These are phyloP conservation scores for Chloroclysta siterata DNA, from an alignment of 2,888 invertebrate genomes.

Conservation along the genomic window DNA sequence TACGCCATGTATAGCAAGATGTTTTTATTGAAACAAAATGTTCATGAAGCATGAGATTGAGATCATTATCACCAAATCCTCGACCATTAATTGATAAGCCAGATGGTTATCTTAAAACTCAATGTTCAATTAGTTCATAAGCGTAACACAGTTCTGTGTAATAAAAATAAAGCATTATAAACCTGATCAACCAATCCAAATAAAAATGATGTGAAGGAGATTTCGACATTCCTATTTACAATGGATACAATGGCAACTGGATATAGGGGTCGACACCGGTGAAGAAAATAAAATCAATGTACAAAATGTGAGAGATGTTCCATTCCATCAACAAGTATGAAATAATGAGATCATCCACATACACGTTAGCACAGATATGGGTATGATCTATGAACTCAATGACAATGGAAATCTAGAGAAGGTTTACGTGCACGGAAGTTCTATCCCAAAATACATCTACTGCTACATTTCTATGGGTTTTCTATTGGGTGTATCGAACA, in stretches of 20 bases:
- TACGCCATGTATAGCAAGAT: slow-evolving; percentile 13
- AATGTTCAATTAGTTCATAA: slow-evolving; percentile 64
- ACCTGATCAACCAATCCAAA: slow-evolving; percentile 39
- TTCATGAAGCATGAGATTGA: slow-evolving; percentile 20
- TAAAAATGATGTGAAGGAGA: slow-evolving; percentile 22
- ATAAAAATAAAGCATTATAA: slow-evolving; percentile 59
- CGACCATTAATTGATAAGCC: slow-evolving; percentile 31
- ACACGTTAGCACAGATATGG: slow-evolving; percentile 52
- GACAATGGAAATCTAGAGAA: slow-evolving; percentile 30
- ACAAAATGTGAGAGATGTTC: slow-evolving; percentile 31
- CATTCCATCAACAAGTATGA: slow-evolving; percentile 31
- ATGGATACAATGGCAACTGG: slow-evolving; percentile 18
- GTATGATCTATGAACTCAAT: slow-evolving; percentile 36
- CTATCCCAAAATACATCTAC: slow-evolving; percentile 36
- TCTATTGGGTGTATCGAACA: slow-evolving; percentile 38
- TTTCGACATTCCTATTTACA: slow-evolving; percentile 52
- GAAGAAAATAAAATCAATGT: slow-evolving; percentile 32
- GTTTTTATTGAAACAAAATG: slow-evolving; percentile 4
- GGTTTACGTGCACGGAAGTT: slow-evolving; percentile 52
- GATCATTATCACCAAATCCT: slow-evolving; percentile 33
- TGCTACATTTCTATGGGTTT: slow-evolving; percentile 38
- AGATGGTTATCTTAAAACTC: slow-evolving; percentile 35
- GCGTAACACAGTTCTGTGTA: slow-evolving; percentile 55
- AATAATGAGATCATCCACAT: slow-evolving; percentile 35
- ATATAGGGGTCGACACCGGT: slow-evolving; percentile 21